A percentile compares a stretch with the other conserved stretches of the same genome.
Conservation (phyloP, 2,797 vertebrate genomes). For the Staurois parvus region DNA sequence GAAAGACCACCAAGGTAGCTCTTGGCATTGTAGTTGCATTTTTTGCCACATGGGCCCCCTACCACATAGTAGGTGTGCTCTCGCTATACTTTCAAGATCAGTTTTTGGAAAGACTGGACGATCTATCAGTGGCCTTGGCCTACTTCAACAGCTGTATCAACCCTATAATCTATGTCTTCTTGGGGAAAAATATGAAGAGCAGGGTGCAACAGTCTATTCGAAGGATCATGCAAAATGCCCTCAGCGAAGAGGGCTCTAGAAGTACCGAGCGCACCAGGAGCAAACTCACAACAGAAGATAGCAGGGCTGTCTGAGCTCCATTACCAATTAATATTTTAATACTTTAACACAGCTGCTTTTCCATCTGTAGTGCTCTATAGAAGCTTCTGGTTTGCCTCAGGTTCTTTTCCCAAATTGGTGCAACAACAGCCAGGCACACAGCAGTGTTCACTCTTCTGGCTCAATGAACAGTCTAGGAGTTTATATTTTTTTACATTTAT, state of each 20-base stretch:
- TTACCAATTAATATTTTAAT: too few relatives aligned
- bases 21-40: conserved; percentile 66
- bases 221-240: conserved; percentile 75
- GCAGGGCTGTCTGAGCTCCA: too few relatives aligned
- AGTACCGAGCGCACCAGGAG: conserved; percentile 51
- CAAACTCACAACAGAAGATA: conserved; percentile 22
- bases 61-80: conserved; percentile 70
- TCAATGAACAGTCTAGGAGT: too few relatives aligned
- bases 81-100: conserved; percentile 30
- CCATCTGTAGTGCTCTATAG: too few relatives aligned
- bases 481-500: too few relatives aligned
- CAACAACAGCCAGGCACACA: too few relatives aligned
- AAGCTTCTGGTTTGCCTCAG: too few relatives aligned
- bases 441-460: too few relatives aligned
- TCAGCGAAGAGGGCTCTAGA: conserved; percentile 73
- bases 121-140: conserved; percentile 71
- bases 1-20: conserved; percentile 67
- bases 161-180: conserved; percentile 81
- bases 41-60: conserved; percentile 76
- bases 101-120: conserved; percentile 67
- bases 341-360: too few relatives aligned
- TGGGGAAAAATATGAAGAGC: conserved; percentile 79
- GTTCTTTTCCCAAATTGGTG: too few relatives aligned
- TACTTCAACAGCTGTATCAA: conserved; percentile 85
- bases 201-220: conserved; percentile 73